Conservation (phyloP, 1,140 invertebrate genomes). For the Pygmarrhopalites habei region DNA sequence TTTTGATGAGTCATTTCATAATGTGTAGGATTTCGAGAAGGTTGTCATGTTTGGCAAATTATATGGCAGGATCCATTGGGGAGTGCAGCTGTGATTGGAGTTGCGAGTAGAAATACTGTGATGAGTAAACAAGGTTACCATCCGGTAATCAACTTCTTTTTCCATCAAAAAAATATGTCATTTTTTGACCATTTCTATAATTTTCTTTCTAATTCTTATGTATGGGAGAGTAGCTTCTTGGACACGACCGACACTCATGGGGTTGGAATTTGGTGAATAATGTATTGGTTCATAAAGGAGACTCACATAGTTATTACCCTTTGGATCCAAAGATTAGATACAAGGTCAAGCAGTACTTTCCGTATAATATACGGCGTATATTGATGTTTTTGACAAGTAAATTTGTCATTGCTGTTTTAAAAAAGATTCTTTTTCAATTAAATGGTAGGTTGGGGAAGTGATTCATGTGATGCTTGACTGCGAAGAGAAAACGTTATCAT, state of each 20-base stretch:
- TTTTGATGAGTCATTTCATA: no score
- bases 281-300: neutral
- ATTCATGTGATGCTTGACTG: neutral
- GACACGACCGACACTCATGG: neutral
- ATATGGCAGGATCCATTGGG: neutral
- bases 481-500: slow-evolving; percentile 4
- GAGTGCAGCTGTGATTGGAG: neutral
- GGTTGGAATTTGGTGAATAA: slow-evolving; percentile 3
- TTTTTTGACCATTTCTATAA: no score
- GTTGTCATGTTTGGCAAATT: slow-evolving; percentile 1
- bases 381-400: neutral
- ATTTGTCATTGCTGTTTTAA: neutral
- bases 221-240: no score
- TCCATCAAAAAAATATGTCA: no score
- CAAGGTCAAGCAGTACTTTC: no score
- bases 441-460: neutral
- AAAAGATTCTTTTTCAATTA: neutral
- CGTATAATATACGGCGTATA: no score
- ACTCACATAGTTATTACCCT: neutral
- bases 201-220: no score
- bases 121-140: neutral
- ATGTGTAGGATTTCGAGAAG: slow-evolving; percentile 1
- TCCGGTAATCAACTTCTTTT: neutral
- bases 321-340: slow-evolving; percentile 6
- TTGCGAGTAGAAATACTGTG: neutral